Base-by-base conservation (phyloP, 1,140 invertebrate species). In the Daktulosphaira vitifoliae region DNA sequence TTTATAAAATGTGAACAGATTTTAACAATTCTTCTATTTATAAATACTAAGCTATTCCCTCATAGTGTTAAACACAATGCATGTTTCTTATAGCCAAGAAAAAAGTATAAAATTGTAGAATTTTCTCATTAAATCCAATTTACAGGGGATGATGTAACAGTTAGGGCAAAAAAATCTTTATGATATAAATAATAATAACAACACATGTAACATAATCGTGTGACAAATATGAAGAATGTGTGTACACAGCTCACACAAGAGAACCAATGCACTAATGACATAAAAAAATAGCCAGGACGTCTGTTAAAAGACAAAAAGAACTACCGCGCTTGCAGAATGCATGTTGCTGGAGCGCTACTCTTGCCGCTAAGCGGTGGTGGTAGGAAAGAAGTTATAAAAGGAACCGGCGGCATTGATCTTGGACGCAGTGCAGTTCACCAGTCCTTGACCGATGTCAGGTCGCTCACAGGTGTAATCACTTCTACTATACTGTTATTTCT, bases 341-440 rank as follows among this genome's bases (percentile, higher is more conserved):
- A 20, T 20, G 16, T 4, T 6, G 44, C 2, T 16, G 18, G 29
- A 33, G 44, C 44, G 44, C 5, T 6, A 7, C 2, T 4, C 16
- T 15, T 2, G 53, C n/a, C 53, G 38, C 18, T 15, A 8, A 38
- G 37, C n/a, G 42, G 56, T 29, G 13, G 5, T 33, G 11, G 29
- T 33, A 33, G 42, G 56, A 39, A 20, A 20, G 42, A 62, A 48
- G 56, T 62, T 62, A 62, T 62, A 62, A 48, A 62, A 62, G 25
- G 42, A 33, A 62, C 56, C 42, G 56, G 56, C 46, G 56, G 56
- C 56, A 62, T 29, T 62, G 56, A 62, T 62, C 56, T 62, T 62
- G 54, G 54, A 59, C 54, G 54, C 54, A 59, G 56, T 62, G 42
- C 42, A 59, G 22, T 48, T 48, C 16, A 62, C 56, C 56, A 62